These are phyloP conservation scores for Cataglyphis hispanica DNA, from an alignment of 1,140 invertebrate species.

Conservation along the genomic window DNA sequence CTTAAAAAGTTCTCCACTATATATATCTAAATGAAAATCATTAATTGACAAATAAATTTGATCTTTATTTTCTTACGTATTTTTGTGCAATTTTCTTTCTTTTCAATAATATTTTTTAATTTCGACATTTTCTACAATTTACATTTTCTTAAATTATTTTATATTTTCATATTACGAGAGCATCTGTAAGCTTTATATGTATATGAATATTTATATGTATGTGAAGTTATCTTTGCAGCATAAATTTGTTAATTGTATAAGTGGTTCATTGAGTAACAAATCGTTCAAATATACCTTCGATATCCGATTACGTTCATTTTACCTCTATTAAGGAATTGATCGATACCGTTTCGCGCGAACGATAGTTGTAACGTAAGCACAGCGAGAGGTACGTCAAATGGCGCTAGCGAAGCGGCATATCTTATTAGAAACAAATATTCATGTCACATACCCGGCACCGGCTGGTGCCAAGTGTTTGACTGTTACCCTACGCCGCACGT, in stretches of 20 bases:
- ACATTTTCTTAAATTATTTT: neutral
- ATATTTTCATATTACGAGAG: neutral
- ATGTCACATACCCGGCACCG: conserved; percentile 86
- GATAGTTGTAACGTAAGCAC: conserved; percentile 62
- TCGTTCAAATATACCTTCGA: conserved; percentile 8
- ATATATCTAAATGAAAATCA: neutral
- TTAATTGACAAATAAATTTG: neutral
- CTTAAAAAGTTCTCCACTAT: neutral
- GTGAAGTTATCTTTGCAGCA: neutral
- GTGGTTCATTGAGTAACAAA: conserved; percentile 20
- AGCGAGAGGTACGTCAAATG: conserved; percentile 79
- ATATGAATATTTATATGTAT: too few relatives aligned
- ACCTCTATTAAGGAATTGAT: conserved; percentile 29
- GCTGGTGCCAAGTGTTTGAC: conserved; percentile 87
- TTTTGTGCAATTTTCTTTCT: neutral
- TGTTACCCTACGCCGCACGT: conserved; percentile 83
- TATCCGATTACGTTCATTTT: conserved; percentile 19
- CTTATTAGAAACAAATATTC: conserved; percentile 87
- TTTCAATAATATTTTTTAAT: neutral
- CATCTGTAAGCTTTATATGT: too few relatives aligned
- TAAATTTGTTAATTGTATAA: too few relatives aligned
- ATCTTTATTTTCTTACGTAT: neutral
- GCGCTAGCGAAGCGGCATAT: conserved; percentile 82
- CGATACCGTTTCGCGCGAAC: conserved; percentile 5
- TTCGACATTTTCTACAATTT: neutral